Percentiles rank a stretch among this genome's conserved stretches.
These are phyloP conservation scores for Pagetopsis macropterus DNA, from an alignment of 2,797 vertebrate genomes.

Conservation along the genomic window DNA sequence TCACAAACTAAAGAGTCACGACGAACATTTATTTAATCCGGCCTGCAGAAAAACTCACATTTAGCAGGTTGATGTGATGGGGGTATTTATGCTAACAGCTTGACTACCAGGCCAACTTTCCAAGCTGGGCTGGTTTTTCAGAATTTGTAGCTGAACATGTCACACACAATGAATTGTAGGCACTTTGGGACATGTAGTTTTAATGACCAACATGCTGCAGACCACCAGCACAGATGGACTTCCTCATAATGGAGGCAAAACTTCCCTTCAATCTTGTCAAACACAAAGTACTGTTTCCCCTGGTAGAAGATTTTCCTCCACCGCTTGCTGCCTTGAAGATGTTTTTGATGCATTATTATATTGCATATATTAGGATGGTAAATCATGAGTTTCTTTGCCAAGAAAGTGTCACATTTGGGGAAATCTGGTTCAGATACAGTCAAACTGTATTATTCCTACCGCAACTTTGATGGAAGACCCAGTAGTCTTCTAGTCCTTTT, in stretches of 20 bases:
- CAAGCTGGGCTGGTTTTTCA: slow-evolving; percentile 13
- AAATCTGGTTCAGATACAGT: background rate
- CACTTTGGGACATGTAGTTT: slow-evolving; percentile 23
- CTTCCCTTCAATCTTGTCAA: slow-evolving; percentile 30
- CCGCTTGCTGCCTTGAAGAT: slow-evolving; percentile 7
- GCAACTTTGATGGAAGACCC: background rate
- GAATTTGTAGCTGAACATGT: slow-evolving; percentile 25
- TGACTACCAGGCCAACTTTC: slow-evolving; percentile 18
- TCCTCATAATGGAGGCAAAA: slow-evolving; percentile 19
- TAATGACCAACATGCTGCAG: slow-evolving; percentile 37
- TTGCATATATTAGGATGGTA: background rate
- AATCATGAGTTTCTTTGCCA: background rate
- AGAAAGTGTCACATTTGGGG: background rate
- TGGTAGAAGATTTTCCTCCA: background rate
- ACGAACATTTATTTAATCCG: slow-evolving; percentile 16
- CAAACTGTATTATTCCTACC: background rate
- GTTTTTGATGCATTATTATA: background rate
- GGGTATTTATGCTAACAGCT: slow-evolving; percentile 8
- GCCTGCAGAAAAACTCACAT: slow-evolving; percentile 7
- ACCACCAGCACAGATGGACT: slow-evolving; percentile 35
- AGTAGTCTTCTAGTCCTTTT: background rate
- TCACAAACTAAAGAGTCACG: slow-evolving; percentile 19
- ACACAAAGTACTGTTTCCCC: slow-evolving; percentile 14
- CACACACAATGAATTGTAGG: slow-evolving; percentile 8
- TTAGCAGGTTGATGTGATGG: slow-evolving; percentile 29